Percentiles rank a stretch among this genome's conserved stretches.
Conservation (phyloP, 2,888 invertebrate genomes). For the Scrobipalpa atriplicella region DNA sequence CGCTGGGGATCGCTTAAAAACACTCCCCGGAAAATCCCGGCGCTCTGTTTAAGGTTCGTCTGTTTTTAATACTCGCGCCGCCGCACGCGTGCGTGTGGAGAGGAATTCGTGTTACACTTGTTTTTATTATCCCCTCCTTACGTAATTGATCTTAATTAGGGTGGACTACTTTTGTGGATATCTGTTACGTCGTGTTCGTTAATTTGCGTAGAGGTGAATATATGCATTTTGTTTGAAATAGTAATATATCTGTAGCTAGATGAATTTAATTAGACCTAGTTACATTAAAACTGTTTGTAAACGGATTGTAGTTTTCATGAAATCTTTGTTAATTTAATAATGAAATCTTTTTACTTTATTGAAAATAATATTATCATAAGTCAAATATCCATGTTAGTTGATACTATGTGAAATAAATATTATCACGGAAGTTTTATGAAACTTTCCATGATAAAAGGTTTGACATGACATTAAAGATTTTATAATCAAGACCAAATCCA, state of each 20-base stretch:
- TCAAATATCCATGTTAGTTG: too few relatives aligned
- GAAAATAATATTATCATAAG: too few relatives aligned
- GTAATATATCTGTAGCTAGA: conserved; percentile 18
- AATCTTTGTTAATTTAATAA: too few relatives aligned
- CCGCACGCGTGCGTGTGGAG: conserved; percentile 19
- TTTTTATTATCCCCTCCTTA: conserved; percentile 21
- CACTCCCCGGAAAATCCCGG: conserved; percentile 68
- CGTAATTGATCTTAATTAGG: conserved; percentile 20
- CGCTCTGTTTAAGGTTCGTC: conserved; percentile 50
- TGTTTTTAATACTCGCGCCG: conserved; percentile 55
- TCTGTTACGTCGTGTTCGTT: not conserved
- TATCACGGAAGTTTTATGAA: too few relatives aligned
- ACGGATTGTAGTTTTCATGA: too few relatives aligned
- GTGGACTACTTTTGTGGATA: not conserved
- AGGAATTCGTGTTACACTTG: conserved; percentile 23
- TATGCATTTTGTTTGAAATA: not conserved
- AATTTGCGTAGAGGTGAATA: not conserved
- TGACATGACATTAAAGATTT: too few relatives aligned
- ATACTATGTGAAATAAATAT: too few relatives aligned
- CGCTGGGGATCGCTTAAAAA: conserved; percentile 68
- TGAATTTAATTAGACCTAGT: too few relatives aligned
- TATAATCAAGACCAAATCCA: too few relatives aligned
- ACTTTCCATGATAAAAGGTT: too few relatives aligned
- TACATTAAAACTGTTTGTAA: too few relatives aligned
- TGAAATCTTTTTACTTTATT: too few relatives aligned